phyloP scores from a whole-genome alignment of 2,113 vertebrate species.

The Oceanodroma tethys region DNA sequence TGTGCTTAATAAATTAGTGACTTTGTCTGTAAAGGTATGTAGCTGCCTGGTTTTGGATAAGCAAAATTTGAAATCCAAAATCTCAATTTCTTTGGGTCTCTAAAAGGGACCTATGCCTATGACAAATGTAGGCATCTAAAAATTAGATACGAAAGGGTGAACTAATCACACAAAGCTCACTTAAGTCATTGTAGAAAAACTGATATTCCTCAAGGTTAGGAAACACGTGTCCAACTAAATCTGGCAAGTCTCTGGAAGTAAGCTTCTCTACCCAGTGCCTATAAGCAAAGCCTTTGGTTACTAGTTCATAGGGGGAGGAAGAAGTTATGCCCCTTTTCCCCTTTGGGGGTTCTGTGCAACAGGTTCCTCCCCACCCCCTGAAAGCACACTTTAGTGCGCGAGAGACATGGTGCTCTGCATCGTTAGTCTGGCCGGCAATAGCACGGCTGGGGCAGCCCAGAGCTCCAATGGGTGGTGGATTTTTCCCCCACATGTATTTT shows the following conservation, averaged over 20 bases:
- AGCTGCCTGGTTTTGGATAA: background rate
- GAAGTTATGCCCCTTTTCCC: background rate
- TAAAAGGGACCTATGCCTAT: background rate
- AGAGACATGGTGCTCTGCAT: accelerated
- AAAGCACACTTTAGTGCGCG: background rate
- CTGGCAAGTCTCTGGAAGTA: background rate
- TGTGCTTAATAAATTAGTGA: background rate
- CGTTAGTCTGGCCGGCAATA: background rate
- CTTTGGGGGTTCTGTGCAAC: background rate
- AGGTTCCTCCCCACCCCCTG: accelerated
- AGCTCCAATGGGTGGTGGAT: background rate
- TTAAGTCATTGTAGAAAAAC: background rate
- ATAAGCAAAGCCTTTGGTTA: background rate
- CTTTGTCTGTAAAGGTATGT: background rate
- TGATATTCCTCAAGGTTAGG: background rate
- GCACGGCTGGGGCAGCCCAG: background rate
- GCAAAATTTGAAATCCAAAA: background rate
- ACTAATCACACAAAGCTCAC: background rate
- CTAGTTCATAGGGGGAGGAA: background rate
- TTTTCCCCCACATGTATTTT: background rate
- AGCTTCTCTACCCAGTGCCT: background rate
- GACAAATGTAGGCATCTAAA: background rate
- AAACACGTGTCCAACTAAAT: background rate
- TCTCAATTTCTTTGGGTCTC: background rate
- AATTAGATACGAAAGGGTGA: background rate